phyloP scores from a whole-genome alignment of 2,113 vertebrate species.

The Podarcis raffonei region DNA sequence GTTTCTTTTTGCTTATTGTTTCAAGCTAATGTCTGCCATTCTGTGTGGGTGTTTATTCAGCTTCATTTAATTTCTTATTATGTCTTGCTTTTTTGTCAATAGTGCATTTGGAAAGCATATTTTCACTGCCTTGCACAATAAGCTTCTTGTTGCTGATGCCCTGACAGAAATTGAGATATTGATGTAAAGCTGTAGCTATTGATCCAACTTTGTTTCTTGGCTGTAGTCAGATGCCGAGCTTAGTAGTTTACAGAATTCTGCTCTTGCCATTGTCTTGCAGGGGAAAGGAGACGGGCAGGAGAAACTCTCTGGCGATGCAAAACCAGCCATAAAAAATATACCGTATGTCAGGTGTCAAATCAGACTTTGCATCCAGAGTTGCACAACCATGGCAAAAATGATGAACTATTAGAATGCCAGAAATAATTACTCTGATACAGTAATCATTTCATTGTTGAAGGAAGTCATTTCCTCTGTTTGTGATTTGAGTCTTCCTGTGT shows the following conservation, averaged over 20 bases:
- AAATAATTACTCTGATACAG: neutral
- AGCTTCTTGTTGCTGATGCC: constrained; percentile 50
- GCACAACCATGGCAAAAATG: neutral
- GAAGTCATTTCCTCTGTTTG: neutral
- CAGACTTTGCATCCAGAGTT: neutral
- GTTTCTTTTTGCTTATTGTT: constrained; percentile 55
- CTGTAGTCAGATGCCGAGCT: constrained; percentile 19
- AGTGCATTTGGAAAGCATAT: constrained; percentile 60
- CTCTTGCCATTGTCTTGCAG: constrained; percentile 21
- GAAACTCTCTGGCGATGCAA: neutral
- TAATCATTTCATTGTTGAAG: neutral
- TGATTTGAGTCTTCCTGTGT: neutral
- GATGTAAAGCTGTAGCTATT: constrained; percentile 63
- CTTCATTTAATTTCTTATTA: constrained; percentile 77
- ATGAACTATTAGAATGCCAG: constrained; percentile 33
- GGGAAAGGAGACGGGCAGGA: neutral
- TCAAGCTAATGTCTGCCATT: constrained; percentile 54
- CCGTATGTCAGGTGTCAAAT: constrained; percentile 26
- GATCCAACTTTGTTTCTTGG: constrained; percentile 70
- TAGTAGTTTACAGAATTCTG: constrained; percentile 14
- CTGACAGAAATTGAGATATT: constrained; percentile 69
- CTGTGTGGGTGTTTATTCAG: constrained; percentile 70
- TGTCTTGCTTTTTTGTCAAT: constrained; percentile 65
- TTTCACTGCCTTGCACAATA: constrained; percentile 52
- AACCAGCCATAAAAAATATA: neutral